These are phyloP conservation scores for Fulica atra DNA, from an alignment of 2,113 vertebrate species.

Conservation along the genomic window DNA sequence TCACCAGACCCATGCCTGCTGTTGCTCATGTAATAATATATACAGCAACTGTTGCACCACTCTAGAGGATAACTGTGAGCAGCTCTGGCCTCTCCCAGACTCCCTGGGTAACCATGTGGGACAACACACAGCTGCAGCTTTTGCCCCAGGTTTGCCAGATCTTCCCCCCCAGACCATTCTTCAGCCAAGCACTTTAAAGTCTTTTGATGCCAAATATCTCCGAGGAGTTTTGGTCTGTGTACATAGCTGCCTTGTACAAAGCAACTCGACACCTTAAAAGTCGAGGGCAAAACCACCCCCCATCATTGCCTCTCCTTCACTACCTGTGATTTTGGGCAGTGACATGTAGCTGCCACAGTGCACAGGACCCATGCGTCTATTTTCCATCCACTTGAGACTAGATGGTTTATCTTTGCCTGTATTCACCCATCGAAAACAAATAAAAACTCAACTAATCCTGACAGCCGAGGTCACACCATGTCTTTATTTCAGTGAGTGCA, in stretches of 20 bases:
- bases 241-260: background rate
- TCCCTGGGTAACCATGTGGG: background rate
- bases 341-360: background rate
- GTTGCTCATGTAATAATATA: background rate
- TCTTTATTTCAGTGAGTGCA: constrained; percentile 7
- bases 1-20: background rate
- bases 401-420: constrained; percentile 40
- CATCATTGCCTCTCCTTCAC: background rate
- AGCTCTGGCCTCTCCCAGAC: background rate
- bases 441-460: constrained; percentile 15
- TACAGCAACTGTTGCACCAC: background rate
- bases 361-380: background rate
- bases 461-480: constrained; percentile 38
- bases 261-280: background rate
- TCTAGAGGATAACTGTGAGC: background rate
- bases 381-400: constrained; percentile 30
- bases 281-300: background rate
- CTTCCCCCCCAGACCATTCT: background rate
- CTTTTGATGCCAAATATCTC: background rate
- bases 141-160: background rate
- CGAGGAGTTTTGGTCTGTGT: background rate
- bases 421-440: constrained; percentile 38
- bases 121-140: background rate
- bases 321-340: background rate
- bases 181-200: background rate